Evolutionary conservation across 2,113 vertebrate genomes (phyloP).

Genomic region (Trinectes maculatus): DNA sequence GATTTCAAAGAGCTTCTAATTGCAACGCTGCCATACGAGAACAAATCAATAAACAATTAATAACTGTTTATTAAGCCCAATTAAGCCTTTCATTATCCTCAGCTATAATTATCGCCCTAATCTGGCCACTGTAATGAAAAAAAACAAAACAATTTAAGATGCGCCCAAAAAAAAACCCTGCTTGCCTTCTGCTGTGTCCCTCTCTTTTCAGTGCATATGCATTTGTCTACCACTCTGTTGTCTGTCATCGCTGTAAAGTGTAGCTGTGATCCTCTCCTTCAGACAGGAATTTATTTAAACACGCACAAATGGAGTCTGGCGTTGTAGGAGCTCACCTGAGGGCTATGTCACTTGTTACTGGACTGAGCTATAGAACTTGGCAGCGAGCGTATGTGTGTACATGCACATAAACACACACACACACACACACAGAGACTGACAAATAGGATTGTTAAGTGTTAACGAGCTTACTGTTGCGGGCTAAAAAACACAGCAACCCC

Average conservation of each 20-base stretch:
- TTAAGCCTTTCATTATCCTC: slow-evolving; percentile 67
- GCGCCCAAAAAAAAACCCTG: slow-evolving; percentile 16
- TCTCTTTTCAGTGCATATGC: not conserved
- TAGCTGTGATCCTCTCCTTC: slow-evolving; percentile 19
- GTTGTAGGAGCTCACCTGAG: slow-evolving; percentile 66
- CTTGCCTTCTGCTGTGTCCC: slow-evolving; percentile 2
- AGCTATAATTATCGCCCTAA: slow-evolving; percentile 61
- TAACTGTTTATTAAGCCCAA: slow-evolving; percentile 71
- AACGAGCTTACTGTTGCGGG: slow-evolving; percentile 70
- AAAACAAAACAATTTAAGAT: slow-evolving; percentile 61
- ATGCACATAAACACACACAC: slow-evolving; percentile 12
- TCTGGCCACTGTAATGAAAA: slow-evolving; percentile 53
- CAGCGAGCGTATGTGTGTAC: slow-evolving; percentile 9
- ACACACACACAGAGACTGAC: too few species aligned
- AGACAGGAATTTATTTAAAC: slow-evolving; percentile 27
- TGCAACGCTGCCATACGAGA: slow-evolving; percentile 49
- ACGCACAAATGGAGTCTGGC: slow-evolving; percentile 30
- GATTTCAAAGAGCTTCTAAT: slow-evolving; percentile 60
- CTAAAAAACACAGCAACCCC: slow-evolving; percentile 55
- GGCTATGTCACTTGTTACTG: slow-evolving; percentile 69
- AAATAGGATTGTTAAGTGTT: slow-evolving; percentile 55
- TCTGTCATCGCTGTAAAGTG: slow-evolving; percentile 2
- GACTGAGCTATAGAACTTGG: slow-evolving; percentile 69
- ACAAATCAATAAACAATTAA: slow-evolving; percentile 68
- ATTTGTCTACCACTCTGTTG: slow-evolving; percentile 22